Base-by-base conservation (phyloP, 2,797 vertebrate species). In the Ctenopoma multispine region DNA sequence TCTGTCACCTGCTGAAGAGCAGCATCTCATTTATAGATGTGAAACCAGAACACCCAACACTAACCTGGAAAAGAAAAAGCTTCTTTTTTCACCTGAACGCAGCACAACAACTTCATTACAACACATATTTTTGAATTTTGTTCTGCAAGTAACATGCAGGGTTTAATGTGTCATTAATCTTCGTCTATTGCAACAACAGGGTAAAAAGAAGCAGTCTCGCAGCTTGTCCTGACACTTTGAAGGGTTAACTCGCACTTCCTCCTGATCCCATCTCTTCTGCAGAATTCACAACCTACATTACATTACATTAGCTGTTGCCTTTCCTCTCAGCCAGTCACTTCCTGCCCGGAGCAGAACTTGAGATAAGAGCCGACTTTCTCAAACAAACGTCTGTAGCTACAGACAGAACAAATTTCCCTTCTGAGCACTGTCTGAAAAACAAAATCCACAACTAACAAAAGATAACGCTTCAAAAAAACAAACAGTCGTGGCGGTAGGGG, bases 341-440 rank as follows among this genome's bases (percentile, higher is more conserved):
- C 89, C 90, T 92, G 89, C 76, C 85, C 90, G 75, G 40, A 44
- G 86, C 76, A 87, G 72, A 85, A 61, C 57, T 31, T 7, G n/a
- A 87, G 91, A 92, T 90, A 88, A 92, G 87, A 80, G 69, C 70
- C 5, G 20, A 73, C 75, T 82, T 81, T 83, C 86, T 86, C 83
- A 87, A 84, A 83, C 34, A 75, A 67, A 66, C 70, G 79, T 80
- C 62, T 81, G 81, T 78, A 75, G 80, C 85, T 68, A 80, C 61
- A 79, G 89, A 81, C 77, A 69, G 65, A 82, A 73, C 80, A 83
- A 85, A 84, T 90, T 83, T 88, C 77, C 84, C 72, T 36, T 75
- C 74, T 72, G 74, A 84, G 72, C 40, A 21, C 55, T 12, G 63
- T 80, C 82, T 83, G 73, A 63, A 84, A 87, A 85, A 84, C 72